Evolutionary conservation across 2,113 vertebrate genomes (phyloP), one percentile per base, ranked within the genome.

Genomic region (Oreochromis niloticus): DNA sequence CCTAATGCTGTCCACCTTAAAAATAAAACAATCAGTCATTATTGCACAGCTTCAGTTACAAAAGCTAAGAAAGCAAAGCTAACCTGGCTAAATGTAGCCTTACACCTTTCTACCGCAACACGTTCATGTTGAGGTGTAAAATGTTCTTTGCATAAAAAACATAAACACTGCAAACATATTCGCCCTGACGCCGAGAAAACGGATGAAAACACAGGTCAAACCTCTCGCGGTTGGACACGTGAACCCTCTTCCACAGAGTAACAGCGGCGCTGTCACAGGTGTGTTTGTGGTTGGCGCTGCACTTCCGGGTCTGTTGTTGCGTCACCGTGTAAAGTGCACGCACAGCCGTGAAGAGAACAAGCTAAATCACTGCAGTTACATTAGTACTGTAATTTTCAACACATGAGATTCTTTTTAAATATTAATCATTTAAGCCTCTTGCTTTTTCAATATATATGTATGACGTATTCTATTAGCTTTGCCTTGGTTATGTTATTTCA

Each of bases 161-260:
- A 4, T 7, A 50, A 1, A 5, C 3, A 9, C 6, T 59, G 1
- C 22, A 2, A 71, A n/a, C 1, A 54, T 17, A 75, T 48, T 75
- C 4, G 9, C 24, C 8, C 68, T 27, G 24, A 75, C 24, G 68
- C 19, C 5, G n/a, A 5, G 27, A 32, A 27, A 54, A 4, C 1
- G 1, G 6, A 39, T 34, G 2, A 57, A 81, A 55, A 66, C n/a
- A 68, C 6, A n/a, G 2, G 3, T 46, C 2, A 87, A 75, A 32
- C 30, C 87, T 94, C 96, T 97, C 89, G 98, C 97, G 98, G 14
- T 98, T 98, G 13, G 97, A 97, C 96, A 99, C 97, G 95, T 98
- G 98, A 88, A 98, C 97, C 98, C 98, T 98, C 63, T 93, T 92
- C 17, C 1, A 3, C 4, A 80, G 32, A 57, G 6, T 34, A n/a